Percentiles rank a stretch among this genome's conserved stretches.
Conservation (phyloP, 2,888 invertebrate genomes). For the Cetonia aurata region DNA sequence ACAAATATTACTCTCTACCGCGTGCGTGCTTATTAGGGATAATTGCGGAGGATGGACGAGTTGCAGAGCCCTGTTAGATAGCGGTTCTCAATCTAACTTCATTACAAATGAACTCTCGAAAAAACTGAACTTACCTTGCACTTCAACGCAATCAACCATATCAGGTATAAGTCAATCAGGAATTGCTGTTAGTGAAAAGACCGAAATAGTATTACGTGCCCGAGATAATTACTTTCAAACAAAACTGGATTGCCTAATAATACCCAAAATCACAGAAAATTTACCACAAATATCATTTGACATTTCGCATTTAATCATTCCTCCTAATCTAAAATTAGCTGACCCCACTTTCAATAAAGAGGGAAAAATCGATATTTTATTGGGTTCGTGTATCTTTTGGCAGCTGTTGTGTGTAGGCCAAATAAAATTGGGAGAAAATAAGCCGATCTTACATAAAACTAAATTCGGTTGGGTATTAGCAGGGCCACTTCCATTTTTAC, state of each 20-base stretch:
- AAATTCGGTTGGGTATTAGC: slow-evolving; percentile 27
- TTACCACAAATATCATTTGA: slow-evolving; percentile 20
- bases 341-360: slow-evolving; percentile 29
- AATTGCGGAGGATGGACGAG: slow-evolving; percentile 38
- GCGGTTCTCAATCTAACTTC: slow-evolving; percentile 49
- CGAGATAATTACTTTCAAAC: slow-evolving; percentile 4
- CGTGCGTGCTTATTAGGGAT: slow-evolving; percentile 44
- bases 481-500: slow-evolving; percentile 1
- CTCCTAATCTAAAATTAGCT: slow-evolving; percentile 21
- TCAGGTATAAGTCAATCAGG: slow-evolving; percentile 20
- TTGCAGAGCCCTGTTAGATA: slow-evolving; percentile 50
- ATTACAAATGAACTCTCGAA: slow-evolving; percentile 40
- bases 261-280: slow-evolving; percentile 21
- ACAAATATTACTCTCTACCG: slow-evolving; percentile 45
- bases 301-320: not conserved
- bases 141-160: not conserved
- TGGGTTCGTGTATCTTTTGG: slow-evolving; percentile 29
- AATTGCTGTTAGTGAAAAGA: not conserved
- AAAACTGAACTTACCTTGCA: slow-evolving; percentile 1
- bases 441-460: slow-evolving; percentile 20
- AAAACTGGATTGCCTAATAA: slow-evolving; percentile 19
- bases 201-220: slow-evolving; percentile 5
- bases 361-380: slow-evolving; percentile 27
- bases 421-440: slow-evolving; percentile 17
- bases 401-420: slow-evolving; percentile 17